Conservation (phyloP, 2,888 invertebrate species). For the Galeopsomyia nigrocyanea region DNA sequence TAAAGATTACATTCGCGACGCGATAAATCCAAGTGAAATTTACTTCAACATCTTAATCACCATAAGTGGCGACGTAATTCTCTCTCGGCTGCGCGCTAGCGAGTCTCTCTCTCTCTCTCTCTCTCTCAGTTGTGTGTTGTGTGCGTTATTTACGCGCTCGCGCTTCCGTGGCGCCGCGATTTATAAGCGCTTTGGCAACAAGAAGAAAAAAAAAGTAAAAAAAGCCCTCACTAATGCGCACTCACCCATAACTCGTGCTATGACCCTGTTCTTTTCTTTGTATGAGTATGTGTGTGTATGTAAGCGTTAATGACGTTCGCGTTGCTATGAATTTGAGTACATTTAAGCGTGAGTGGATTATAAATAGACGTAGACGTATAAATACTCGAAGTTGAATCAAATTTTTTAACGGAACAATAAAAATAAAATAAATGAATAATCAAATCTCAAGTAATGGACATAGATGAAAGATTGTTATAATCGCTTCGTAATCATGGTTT, state of each 20-base stretch:
- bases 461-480: no score
- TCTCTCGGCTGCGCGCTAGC: neutral
- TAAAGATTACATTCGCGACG: neutral
- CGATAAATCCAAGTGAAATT: slow-evolving; percentile 31
- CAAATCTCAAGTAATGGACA: no score
- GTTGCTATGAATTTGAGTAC: no score
- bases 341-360: no score
- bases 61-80: slow-evolving; percentile 40
- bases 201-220: neutral
- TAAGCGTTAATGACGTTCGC: no score
- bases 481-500: no score
- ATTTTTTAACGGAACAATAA: no score
- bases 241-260: neutral
- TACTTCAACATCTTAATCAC: slow-evolving; percentile 39
- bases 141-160: slow-evolving; percentile 36
- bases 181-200: slow-evolving; percentile 11
- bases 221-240: neutral
- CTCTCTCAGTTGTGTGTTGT: neutral
- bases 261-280: no score
- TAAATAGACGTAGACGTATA: no score
- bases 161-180: slow-evolving; percentile 25
- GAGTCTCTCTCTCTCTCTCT: neutral
- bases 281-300: no score
- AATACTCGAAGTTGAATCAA: no score
- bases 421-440: no score